A percentile compares a stretch with the other conserved stretches of the same genome.
Conservation (phyloP, 2,797 vertebrate species). For the Labeo calbasu region DNA sequence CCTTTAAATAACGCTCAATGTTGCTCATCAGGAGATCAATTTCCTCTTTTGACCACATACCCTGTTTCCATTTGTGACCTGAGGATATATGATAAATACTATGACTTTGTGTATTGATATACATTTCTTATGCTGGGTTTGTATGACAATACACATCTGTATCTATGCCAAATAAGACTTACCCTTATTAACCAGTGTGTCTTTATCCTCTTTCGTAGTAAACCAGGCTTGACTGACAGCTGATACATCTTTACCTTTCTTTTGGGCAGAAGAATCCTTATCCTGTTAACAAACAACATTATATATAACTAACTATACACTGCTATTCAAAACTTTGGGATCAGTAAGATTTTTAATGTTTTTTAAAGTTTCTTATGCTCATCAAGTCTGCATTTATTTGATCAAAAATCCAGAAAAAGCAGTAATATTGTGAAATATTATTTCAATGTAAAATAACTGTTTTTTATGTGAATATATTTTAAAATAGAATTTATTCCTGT, state of each 20-base stretch:
- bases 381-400: no score
- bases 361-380: no score
- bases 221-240: constrained; percentile 99
- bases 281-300: constrained; percentile 76
- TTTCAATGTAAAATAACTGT: no score
- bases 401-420: no score
- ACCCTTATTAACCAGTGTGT: constrained; percentile 98
- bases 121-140: neutral
- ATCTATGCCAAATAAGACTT: neutral
- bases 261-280: constrained; percentile 80
- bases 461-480: no score
- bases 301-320: no score
- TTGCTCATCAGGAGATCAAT: constrained; percentile 97
- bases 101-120: neutral
- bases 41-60: constrained; percentile 99
- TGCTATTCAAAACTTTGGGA: no score
- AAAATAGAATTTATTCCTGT: no score
- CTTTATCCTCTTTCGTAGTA: constrained; percentile 99
- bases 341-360: no score
- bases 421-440: no score
- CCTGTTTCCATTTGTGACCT: constrained; percentile 99
- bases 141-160: neutral
- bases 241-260: constrained; percentile 87
- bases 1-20: constrained; percentile 96
- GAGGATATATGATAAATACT: constrained; percentile 58